These are phyloP conservation scores for Forpus xanthops DNA, from an alignment of 2,797 vertebrate species.

Conservation along the genomic window DNA sequence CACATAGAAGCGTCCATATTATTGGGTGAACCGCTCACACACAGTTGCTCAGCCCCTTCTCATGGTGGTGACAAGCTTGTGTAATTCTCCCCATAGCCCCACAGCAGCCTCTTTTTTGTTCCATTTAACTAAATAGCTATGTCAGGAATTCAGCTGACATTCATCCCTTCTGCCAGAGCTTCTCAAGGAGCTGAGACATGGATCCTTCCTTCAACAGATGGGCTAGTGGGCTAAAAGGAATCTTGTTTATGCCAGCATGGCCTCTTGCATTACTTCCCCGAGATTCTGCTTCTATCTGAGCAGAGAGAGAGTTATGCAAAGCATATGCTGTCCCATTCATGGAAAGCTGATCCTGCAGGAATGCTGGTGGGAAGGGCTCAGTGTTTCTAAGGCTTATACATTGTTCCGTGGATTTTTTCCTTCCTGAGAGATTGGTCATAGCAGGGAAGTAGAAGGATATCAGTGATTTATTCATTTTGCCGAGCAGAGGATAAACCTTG, in stretches of 20 bases:
- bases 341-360: not conserved
- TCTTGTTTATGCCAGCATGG: not conserved
- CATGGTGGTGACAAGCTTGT: not conserved
- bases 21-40: not conserved
- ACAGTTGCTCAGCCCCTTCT: not conserved
- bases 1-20: not conserved
- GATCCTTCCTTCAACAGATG: not conserved
- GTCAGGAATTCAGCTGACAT: not conserved
- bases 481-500: not conserved
- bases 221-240: not conserved
- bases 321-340: not conserved
- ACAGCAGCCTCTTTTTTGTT: not conserved
- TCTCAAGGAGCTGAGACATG: not conserved
- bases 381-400: not conserved
- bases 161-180: not conserved
- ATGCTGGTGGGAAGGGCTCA: not conserved
- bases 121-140: not conserved
- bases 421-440: not conserved
- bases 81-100: not conserved
- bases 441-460: not conserved
- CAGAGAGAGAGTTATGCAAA: not conserved
- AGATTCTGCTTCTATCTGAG: not conserved
- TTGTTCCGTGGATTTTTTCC: not conserved
- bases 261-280: not conserved
- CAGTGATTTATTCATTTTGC: not conserved